Conservation (phyloP, 1,140 invertebrate species). For the Euura lappo region DNA sequence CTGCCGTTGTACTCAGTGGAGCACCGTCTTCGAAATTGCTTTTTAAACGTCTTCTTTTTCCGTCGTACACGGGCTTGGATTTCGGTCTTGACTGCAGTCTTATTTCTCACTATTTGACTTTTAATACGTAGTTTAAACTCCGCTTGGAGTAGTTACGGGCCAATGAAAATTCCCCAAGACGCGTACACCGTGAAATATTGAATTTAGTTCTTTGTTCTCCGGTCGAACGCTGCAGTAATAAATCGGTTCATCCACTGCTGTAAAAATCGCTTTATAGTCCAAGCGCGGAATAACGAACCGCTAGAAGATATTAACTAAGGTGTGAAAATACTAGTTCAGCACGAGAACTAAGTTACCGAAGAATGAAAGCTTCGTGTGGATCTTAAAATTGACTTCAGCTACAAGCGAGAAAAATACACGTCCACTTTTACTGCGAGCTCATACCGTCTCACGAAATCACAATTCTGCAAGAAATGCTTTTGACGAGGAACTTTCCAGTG, state of each 20-base stretch:
- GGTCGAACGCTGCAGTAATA: too few species aligned
- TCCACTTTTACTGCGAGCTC: background rate
- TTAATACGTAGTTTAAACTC: too few species aligned
- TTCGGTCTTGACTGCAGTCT: background rate
- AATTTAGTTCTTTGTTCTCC: too few species aligned
- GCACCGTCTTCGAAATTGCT: background rate
- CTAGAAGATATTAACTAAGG: too few species aligned
- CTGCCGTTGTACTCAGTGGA: background rate
- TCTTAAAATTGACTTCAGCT: background rate
- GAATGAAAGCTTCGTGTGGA: background rate
- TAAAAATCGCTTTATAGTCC: too few species aligned
- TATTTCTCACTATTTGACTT: too few species aligned
- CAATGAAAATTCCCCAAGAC: too few species aligned
- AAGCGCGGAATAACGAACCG: too few species aligned
- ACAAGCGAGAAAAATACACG: background rate
- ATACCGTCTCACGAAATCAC: background rate
- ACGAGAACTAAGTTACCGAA: background rate
- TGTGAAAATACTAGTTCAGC: too few species aligned
- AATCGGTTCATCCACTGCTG: too few species aligned
- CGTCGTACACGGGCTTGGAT: background rate
- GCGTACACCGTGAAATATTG: too few species aligned
- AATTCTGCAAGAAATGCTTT: background rate
- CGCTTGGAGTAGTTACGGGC: too few species aligned
- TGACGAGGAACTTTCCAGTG: background rate
- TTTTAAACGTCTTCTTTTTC: conserved; percentile 4